Evolutionary conservation across 1,140 invertebrate genomes (phyloP).

Genomic region (Drosophila setifemur): DNA sequence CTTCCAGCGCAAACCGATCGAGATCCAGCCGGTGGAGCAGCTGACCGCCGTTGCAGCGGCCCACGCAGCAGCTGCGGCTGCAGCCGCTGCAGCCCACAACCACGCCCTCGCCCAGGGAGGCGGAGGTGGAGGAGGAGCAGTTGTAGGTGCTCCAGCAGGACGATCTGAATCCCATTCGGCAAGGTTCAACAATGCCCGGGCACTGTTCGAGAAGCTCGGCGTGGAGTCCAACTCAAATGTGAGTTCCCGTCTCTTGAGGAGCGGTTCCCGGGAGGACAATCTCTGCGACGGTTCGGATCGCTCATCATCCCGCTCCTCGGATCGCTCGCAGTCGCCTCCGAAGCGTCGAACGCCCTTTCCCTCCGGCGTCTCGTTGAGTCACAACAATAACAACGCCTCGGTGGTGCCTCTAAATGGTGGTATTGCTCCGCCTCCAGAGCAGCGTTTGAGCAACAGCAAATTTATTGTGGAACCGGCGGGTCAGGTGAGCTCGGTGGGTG

Average conservation of each 20-base stretch:
- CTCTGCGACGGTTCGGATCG: constrained; percentile 73
- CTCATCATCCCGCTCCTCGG: constrained; percentile 75
- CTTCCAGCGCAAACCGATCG: constrained; percentile 88
- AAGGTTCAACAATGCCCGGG: constrained; percentile 95
- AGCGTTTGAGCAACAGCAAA: constrained; percentile 61
- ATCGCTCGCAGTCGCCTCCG: constrained; percentile 79
- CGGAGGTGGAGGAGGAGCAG: no score
- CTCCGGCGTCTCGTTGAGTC: constrained; percentile 62
- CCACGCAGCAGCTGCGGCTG: constrained; percentile 64
- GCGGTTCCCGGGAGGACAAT: constrained; percentile 79
- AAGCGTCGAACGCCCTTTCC: constrained; percentile 77
- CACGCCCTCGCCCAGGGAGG: constrained; percentile 14
- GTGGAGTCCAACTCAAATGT: constrained; percentile 86
- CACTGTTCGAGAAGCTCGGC: constrained; percentile 95
- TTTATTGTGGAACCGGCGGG: constrained; percentile 65
- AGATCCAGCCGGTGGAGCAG: constrained; percentile 79
- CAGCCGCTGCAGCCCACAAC: constrained; percentile 47
- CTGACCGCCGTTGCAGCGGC: constrained; percentile 74
- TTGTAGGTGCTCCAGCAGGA: constrained; percentile 87
- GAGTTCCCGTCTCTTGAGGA: constrained; percentile 66
- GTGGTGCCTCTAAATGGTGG: constrained; percentile 10
- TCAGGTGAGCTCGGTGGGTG: neutral
- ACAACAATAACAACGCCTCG: constrained; percentile 60
- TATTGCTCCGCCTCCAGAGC: constrained; percentile 22
- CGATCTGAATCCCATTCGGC: constrained; percentile 94